These are phyloP conservation scores for Smithornis capensis DNA, from an alignment of 2,113 vertebrate genomes.

Conservation along the genomic window DNA sequence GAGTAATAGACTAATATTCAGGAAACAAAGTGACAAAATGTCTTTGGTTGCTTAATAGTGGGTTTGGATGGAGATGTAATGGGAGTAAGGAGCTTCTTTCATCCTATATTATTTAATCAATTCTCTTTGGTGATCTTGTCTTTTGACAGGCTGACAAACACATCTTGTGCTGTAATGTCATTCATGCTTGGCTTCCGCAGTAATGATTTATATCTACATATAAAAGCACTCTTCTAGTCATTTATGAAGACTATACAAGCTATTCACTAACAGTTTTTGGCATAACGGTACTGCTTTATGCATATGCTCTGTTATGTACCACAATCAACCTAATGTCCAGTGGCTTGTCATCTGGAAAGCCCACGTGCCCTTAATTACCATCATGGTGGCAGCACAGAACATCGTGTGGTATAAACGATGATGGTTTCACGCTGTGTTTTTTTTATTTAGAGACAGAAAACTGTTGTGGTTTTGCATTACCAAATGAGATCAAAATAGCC, in stretches of 20 bases:
- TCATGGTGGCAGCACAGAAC: neutral
- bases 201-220: conserved; percentile 32
- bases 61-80: neutral
- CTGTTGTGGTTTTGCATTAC: neutral
- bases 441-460: neutral
- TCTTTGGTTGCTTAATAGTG: neutral
- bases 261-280: conserved; percentile 29
- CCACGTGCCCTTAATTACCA: neutral
- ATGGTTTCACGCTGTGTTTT: neutral
- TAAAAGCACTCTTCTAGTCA: conserved; percentile 5
- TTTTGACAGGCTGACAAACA: conserved; percentile 58
- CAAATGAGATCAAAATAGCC: neutral
- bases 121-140: conserved; percentile 17
- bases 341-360: conserved; percentile 11
- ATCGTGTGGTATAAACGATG: neutral
- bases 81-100: neutral
- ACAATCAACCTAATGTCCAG: conserved; percentile 41
- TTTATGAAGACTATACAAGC: conserved; percentile 2
- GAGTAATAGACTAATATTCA: neutral
- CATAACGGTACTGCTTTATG: neutral
- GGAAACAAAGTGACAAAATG: neutral
- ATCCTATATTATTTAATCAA: conserved; percentile 15
- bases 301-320: neutral
- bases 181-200: conserved; percentile 41
- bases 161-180: conserved; percentile 27